phyloP scores from a whole-genome alignment of 2,113 vertebrate genomes.

The Mustela lutreola region DNA sequence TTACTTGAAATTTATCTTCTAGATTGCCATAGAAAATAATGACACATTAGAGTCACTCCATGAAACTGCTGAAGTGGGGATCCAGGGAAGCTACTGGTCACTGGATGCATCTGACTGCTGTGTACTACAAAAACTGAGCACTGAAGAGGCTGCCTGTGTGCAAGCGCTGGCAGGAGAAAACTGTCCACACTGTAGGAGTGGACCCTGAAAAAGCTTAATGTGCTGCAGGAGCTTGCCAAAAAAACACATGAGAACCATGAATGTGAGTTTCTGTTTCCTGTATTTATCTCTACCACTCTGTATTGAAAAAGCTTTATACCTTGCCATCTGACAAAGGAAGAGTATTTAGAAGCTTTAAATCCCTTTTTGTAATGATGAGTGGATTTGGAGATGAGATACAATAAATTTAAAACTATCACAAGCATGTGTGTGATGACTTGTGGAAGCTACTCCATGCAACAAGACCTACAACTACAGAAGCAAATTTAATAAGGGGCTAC shows the following conservation, averaged over 20 bases:
- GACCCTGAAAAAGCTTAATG: not conserved
- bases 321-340: not conserved
- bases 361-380: not conserved
- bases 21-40: not conserved
- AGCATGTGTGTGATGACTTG: not conserved
- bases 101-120: not conserved
- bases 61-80: not conserved
- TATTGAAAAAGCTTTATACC: not conserved
- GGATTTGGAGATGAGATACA: not conserved
- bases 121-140: not conserved
- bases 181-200: not conserved
- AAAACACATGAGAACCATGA: not conserved
- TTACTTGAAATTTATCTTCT: not conserved
- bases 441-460: not conserved
- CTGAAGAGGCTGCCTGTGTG: not conserved
- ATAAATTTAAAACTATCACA: not conserved
- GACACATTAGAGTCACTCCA: not conserved
- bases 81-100: not conserved
- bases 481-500: not conserved
- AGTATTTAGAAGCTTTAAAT: not conserved
- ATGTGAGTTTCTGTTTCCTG: not conserved
- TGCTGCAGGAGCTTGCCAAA: not conserved
- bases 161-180: not conserved
- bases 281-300: not conserved
- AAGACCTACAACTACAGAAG: not conserved